These are phyloP conservation scores for Aphelenchoides avenae DNA, from an alignment of 1,140 invertebrate species.

Conservation along the genomic window DNA sequence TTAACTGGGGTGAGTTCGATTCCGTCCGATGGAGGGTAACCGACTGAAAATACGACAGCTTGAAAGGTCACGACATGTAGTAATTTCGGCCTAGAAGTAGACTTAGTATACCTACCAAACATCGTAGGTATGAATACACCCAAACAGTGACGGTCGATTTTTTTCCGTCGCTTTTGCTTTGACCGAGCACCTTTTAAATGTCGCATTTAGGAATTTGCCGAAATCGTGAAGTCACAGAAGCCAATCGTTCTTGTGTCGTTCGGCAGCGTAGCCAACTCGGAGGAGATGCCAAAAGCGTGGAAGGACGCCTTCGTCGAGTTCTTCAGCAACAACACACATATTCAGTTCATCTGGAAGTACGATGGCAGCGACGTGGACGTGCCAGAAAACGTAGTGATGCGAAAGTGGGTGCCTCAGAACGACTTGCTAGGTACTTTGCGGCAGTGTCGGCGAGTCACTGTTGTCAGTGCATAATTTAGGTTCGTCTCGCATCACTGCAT, in stretches of 20 bases:
- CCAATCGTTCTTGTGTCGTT: slow-evolving; percentile 15
- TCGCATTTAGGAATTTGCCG: slow-evolving; percentile 6
- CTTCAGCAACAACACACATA: neutral
- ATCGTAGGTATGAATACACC: too few species aligned
- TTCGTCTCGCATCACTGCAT: slow-evolving; percentile 17
- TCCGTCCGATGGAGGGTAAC: too few species aligned
- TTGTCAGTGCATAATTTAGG: too few species aligned
- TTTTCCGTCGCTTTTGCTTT: too few species aligned
- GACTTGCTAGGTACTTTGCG: slow-evolving; percentile 3
- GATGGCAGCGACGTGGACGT: slow-evolving; percentile 5
- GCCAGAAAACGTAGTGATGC: slow-evolving; percentile 5
- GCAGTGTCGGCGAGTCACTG: too few species aligned
- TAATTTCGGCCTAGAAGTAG: slow-evolving; percentile 5
- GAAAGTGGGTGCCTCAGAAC: slow-evolving; percentile 3
- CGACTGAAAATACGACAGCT: neutral
- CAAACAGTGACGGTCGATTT: too few species aligned
- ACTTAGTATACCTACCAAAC: slow-evolving; percentile 6
- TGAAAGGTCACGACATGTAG: too few species aligned
- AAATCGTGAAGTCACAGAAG: slow-evolving; percentile 8
- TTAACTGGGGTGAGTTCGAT: too few species aligned
- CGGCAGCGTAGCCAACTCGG: slow-evolving; percentile 14
- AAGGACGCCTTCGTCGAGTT: slow-evolving; percentile 8
- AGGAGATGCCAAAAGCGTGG: slow-evolving; percentile 7
- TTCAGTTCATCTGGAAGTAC: slow-evolving; percentile 17
- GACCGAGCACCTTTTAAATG: neutral